phyloP scores from a whole-genome alignment of 2,888 invertebrate species.

The Laothoe populi region DNA sequence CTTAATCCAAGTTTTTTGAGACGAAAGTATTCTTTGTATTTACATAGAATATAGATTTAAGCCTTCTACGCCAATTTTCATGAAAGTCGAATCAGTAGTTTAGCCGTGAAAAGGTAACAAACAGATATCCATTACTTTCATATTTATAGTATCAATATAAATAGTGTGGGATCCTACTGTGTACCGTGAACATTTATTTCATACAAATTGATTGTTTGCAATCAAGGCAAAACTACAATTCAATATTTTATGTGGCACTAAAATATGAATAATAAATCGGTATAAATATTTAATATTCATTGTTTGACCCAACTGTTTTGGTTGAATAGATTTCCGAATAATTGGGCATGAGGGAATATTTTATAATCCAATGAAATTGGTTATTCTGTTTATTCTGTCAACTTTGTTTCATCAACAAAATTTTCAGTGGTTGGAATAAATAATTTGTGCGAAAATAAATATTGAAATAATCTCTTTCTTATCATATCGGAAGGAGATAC shows the following conservation, averaged over 20 bases:
- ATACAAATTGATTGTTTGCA: no score
- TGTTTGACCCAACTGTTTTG: slow-evolving; percentile 3
- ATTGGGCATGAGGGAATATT: background rate
- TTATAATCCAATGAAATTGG: slow-evolving; percentile 14
- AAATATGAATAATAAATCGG: slow-evolving; percentile 1
- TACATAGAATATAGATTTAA: no score
- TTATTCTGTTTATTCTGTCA: background rate
- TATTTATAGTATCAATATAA: no score
- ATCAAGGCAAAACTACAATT: background rate
- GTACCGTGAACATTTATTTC: background rate
- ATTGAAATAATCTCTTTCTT: no score
- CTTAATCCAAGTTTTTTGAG: no score
- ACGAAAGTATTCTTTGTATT: no score
- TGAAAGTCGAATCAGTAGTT: no score
- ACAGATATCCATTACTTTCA: no score
- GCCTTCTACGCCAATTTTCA: no score
- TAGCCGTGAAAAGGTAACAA: no score
- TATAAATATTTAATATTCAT: slow-evolving; percentile 5
- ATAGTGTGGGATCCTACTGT: background rate
- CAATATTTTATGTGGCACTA: background rate
- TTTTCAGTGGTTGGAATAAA: background rate
- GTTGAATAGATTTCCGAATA: slow-evolving; percentile 15
- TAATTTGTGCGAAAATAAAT: no score
- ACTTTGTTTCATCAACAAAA: background rate
- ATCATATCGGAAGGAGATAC: no score